A percentile compares a stretch with the other conserved stretches of the same genome.
Evolutionary conservation across 2,113 vertebrate genomes (phyloP).

Genomic region (Indri indri): DNA sequence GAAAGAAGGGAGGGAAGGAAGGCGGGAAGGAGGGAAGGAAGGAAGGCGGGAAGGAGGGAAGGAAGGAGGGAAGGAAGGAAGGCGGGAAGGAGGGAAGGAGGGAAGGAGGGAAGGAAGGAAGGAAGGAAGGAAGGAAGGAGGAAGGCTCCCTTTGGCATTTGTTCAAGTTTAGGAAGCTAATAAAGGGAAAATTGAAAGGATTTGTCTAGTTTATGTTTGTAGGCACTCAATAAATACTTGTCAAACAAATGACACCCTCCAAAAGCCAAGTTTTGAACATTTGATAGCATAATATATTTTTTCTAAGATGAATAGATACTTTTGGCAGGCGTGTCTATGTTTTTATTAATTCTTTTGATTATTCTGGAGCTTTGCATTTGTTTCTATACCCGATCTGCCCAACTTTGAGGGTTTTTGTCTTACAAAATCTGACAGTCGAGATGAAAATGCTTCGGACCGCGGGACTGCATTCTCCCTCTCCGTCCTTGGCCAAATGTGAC

Average conservation of each 20-base stretch:
- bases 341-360: not conserved
- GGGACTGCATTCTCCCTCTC: no score
- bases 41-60: slow-evolving; percentile 40
- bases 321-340: not conserved
- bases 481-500: not conserved
- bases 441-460: not conserved
- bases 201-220: not conserved
- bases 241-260: not conserved
- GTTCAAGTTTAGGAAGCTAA: not conserved
- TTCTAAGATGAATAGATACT: not conserved
- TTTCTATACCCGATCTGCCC: not conserved
- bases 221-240: not conserved
- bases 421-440: not conserved
- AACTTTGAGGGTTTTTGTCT: not conserved
- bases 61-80: no score
- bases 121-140: no score
- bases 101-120: not conserved
- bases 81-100: rapidly evolving
- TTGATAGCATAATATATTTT: not conserved
- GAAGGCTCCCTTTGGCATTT: not conserved
- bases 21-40: not conserved
- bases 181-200: not conserved
- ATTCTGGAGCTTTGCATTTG: not conserved
- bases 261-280: not conserved
- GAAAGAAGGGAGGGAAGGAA: no score